A percentile compares a stretch with the other conserved stretches of the same genome.
Evolutionary conservation across 2,797 vertebrate species (phyloP).

Genomic region (Ctenopoma kingsleyae): DNA sequence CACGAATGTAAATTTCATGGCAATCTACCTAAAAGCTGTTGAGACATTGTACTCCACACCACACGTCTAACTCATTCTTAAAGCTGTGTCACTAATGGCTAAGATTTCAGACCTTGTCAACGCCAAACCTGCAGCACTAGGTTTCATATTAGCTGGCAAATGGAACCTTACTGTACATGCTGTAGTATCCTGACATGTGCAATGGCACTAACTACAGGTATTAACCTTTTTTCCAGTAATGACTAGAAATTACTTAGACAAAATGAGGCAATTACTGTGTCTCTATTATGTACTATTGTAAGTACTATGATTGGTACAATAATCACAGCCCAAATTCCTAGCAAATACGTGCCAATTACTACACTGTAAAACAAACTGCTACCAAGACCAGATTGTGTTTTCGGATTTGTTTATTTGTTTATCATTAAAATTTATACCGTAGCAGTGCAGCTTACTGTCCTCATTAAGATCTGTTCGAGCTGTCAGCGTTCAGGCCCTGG

Average conservation of each 20-base stretch:
- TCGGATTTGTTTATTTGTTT: slow-evolving; percentile 14
- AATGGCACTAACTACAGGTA: neutral
- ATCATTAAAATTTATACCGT: slow-evolving; percentile 13
- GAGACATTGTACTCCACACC: too few relatives aligned
- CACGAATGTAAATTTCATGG: neutral
- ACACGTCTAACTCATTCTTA: too few relatives aligned
- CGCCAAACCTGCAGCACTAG: neutral
- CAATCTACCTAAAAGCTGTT: neutral
- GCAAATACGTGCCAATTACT: slow-evolving; percentile 3
- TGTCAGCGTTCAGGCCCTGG: slow-evolving; percentile 1
- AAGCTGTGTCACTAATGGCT: neutral
- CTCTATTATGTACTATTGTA: neutral
- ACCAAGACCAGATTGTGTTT: neutral
- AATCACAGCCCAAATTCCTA: neutral
- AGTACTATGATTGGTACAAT: neutral
- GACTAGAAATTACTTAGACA: neutral
- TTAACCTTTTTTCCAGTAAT: neutral
- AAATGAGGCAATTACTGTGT: neutral
- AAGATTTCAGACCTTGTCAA: neutral
- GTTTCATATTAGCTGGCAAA: slow-evolving; percentile 3
- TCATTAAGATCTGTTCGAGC: slow-evolving; percentile 5
- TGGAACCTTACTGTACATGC: neutral
- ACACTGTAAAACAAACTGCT: neutral
- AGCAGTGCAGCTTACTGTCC: neutral
- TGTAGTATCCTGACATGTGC: neutral